Percentiles rank a stretch among this genome's conserved stretches.
These are phyloP conservation scores for Okamejei kenojei DNA, from an alignment of 2,797 vertebrate species.

Conservation along the genomic window DNA sequence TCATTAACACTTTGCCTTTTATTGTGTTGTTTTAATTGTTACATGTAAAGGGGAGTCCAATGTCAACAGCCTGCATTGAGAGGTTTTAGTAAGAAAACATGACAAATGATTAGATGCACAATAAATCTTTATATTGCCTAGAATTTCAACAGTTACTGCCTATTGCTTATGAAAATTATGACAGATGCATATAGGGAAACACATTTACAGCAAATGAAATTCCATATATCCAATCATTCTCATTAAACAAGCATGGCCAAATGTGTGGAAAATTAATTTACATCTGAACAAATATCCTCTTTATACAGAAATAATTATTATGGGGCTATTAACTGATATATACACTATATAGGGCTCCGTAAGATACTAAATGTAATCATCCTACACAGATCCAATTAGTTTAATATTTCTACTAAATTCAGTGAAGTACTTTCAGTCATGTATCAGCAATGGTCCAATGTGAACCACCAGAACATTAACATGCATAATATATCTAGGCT, in stretches of 20 bases:
- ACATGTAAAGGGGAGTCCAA: not conserved
- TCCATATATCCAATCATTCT: slow-evolving; percentile 8
- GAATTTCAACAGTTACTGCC: not conserved
- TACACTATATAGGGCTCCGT: not conserved
- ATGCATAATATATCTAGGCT: not conserved
- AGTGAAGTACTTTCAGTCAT: not conserved
- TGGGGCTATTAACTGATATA: not conserved
- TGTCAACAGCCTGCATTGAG: not conserved
- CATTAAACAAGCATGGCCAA: not conserved
- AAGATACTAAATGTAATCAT: not conserved
- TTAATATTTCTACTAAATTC: not conserved
- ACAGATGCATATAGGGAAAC: not conserved
- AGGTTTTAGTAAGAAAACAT: not conserved
- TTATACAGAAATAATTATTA: slow-evolving; percentile 7
- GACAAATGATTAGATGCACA: not conserved
- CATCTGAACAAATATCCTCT: not conserved
- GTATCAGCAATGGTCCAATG: not conserved
- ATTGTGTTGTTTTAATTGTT: not conserved
- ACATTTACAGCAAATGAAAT: not conserved
- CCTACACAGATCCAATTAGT: not conserved
- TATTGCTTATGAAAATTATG: not conserved
- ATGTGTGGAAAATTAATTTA: not conserved
- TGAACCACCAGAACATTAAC: not conserved
- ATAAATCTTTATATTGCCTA: not conserved
- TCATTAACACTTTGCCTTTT: too few relatives aligned